These are phyloP conservation scores for Peromyscus eremicus DNA, from an alignment of 2,797 vertebrate genomes.

Conservation along the genomic window DNA sequence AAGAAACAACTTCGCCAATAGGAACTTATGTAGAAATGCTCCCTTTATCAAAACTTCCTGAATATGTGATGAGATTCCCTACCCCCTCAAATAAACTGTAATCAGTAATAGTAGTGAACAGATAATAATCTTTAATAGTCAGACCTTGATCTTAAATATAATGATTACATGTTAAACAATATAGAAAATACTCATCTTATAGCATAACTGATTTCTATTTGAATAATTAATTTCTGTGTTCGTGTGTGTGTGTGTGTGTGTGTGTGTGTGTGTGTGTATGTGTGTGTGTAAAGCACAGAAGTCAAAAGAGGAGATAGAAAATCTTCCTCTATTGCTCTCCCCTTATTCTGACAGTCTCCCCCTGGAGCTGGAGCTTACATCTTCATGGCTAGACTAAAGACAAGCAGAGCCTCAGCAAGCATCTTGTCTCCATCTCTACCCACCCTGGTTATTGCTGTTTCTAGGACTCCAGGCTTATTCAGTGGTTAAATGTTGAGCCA, in stretches of 20 bases:
- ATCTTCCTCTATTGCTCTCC: not conserved
- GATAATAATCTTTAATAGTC: not conserved
- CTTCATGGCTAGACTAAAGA: not conserved
- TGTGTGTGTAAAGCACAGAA: not conserved
- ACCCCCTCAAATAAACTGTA: no score
- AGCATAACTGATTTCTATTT: not conserved
- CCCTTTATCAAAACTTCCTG: not conserved
- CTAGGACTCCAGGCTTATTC: not conserved
- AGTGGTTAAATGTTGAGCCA: not conserved
- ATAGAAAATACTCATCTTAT: not conserved
- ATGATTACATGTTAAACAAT: not conserved
- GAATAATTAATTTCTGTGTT: not conserved
- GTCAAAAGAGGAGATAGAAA: not conserved
- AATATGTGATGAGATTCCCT: not conserved
- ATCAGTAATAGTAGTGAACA: not conserved
- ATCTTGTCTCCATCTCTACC: not conserved
- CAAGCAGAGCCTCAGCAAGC: not conserved
- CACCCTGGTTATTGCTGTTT: not conserved
- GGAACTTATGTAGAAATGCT: not conserved
- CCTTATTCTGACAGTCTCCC: not conserved
- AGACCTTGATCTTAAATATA: not conserved
- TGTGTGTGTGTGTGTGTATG: not conserved
- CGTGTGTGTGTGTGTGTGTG: not conserved
- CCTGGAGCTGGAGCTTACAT: not conserved
- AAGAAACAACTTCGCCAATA: not conserved